Percentiles rank a stretch among this genome's conserved stretches.
These are phyloP conservation scores for Nothocercus julius DNA, from an alignment of 2,113 vertebrate genomes.

Conservation along the genomic window DNA sequence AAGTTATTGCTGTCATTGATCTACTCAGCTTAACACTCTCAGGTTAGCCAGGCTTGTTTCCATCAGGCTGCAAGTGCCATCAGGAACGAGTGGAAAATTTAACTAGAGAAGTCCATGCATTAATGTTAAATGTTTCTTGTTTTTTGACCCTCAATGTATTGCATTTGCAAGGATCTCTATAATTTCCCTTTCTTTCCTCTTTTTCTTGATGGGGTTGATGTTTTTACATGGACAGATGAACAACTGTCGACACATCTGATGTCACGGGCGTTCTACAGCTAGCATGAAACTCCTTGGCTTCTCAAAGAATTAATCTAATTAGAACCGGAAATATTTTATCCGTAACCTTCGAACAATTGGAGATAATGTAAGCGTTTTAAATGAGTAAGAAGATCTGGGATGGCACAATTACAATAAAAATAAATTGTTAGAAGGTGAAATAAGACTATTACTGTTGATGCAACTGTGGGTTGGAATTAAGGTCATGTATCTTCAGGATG, in stretches of 20 bases:
- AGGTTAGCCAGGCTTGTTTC: constrained; percentile 6
- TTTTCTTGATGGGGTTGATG: rapidly evolving
- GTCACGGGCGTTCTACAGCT: not conserved
- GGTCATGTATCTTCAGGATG: not conserved
- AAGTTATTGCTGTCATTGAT: not conserved
- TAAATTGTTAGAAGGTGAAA: not conserved
- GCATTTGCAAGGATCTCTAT: not conserved
- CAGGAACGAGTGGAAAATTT: not conserved
- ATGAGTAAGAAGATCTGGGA: not conserved
- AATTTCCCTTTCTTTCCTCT: not conserved
- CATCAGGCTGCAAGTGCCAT: not conserved
- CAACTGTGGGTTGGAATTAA: not conserved
- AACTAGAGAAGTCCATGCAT: not conserved
- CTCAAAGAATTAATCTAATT: not conserved
- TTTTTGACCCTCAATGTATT: not conserved
- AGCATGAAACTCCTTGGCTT: not conserved
- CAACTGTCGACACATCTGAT: not conserved
- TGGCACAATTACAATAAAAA: not conserved
- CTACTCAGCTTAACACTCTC: not conserved
- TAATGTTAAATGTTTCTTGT: not conserved
- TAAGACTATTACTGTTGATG: not conserved
- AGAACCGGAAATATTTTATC: not conserved
- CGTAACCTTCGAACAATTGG: not conserved
- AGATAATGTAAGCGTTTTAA: not conserved
- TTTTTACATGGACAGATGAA: not conserved